Conservation (phyloP, 1,140 invertebrate genomes). For the Ooceraea biroi region DNA sequence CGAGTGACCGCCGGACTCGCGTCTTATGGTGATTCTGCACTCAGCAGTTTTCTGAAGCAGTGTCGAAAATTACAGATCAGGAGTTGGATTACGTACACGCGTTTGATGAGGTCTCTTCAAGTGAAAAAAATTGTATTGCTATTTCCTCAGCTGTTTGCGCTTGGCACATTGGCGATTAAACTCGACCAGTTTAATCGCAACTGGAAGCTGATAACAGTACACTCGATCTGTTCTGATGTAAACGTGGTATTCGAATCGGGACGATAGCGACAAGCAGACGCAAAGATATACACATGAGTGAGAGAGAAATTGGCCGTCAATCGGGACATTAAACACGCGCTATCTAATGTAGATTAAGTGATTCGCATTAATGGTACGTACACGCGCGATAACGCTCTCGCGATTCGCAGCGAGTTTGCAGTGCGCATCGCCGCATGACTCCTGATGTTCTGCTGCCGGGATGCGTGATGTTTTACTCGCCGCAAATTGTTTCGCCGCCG, state of each 20-base stretch:
- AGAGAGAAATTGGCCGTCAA: background rate
- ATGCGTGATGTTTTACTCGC: background rate
- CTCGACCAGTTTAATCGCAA: conserved; percentile 2
- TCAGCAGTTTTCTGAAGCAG: too few relatives aligned
- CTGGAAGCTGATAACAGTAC: conserved; percentile 38
- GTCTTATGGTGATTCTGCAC: too few relatives aligned
- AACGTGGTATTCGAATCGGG: background rate
- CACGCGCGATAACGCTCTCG: background rate
- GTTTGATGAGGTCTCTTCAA: too few relatives aligned
- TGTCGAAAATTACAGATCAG: too few relatives aligned
- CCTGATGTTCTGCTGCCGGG: background rate
- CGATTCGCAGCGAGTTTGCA: background rate
- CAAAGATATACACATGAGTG: background rate
- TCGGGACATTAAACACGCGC: background rate
- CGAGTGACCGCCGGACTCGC: too few relatives aligned
- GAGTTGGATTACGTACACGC: too few relatives aligned
- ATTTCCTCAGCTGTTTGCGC: background rate
- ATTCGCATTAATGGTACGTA: background rate
- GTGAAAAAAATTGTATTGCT: background rate
- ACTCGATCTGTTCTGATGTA: conserved; percentile 1
- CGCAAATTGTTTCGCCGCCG: background rate
- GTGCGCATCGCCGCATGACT: too few relatives aligned
- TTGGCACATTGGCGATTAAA: too few relatives aligned
- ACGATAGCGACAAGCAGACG: conserved; percentile 5
- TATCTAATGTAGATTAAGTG: background rate